Evolutionary conservation across 2,888 invertebrate species (phyloP), one percentile per base, ranked within the genome.

Genomic region (Corythucha ciliata): DNA sequence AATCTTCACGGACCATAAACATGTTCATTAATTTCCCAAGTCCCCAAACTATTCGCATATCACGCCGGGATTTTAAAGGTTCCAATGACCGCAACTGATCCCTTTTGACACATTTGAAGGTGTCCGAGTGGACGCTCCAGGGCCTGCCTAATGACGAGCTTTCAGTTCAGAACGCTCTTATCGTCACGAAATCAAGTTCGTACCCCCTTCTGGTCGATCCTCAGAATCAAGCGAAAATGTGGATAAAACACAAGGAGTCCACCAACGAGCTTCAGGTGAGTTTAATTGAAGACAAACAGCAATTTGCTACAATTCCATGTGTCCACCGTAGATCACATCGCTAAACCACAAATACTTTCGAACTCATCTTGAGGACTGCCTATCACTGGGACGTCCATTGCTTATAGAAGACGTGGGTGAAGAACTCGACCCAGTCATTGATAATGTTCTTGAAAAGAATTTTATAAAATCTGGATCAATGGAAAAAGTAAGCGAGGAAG

Each of bases 391-490:
- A 0, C 74, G 88, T 56, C 96, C 96, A 0, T 69, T 96, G 44
- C 69, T 96, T 2, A 91, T 96, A 59, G 96, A 96, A 73, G 94
- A 96, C 66, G 88, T 96, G 4, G 89, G 85, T 18, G 87, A 91
- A 54, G 94, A 96, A 63, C 70, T 96, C 42, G 96, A 96, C 71
- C 96, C 96, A 1, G 91, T 94, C 0, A 80, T 96, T 50, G 96
- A 96, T 66, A 96, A 96, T 68, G 90, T 96, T 0, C 73, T 96
- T 20, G 94, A 96, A 66, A 96, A 93, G 68, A 96, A 96, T 69
- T 96, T 94, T 65, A 93, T 96, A 48, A 94, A 94, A 70, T 92
- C 92, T 6, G 96, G 96, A 44, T 87, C 90, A 8, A 93, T 93
- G 58, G 89, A 91, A 65, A 96, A 96, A 70, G 74, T 71, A 48